Evolutionary conservation across 2,797 vertebrate genomes (phyloP).

Genomic region (Diceros bicornis): DNA sequence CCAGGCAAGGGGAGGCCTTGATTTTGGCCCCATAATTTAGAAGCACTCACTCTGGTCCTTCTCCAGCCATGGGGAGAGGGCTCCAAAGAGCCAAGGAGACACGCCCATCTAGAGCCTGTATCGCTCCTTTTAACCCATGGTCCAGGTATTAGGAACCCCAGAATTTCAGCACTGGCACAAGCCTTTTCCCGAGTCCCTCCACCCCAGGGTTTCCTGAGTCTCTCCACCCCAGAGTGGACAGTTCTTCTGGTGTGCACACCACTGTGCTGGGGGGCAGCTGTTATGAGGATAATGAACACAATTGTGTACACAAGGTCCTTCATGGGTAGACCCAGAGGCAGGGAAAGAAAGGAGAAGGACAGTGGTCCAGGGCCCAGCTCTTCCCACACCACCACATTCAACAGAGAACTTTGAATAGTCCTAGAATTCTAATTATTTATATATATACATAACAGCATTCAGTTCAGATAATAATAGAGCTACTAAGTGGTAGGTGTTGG

Average conservation of each 20-base stretch:
- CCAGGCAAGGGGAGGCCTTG: not conserved
- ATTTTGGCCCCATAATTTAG: not conserved
- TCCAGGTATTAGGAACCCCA: not conserved
- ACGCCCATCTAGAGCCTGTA: not conserved
- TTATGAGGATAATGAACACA: not conserved
- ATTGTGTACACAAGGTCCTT: not conserved
- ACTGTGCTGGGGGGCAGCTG: not conserved
- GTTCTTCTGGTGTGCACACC: not conserved
- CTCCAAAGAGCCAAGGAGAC: not conserved
- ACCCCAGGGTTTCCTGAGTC: not conserved
- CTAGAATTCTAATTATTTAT: not conserved
- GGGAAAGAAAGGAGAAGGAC: not conserved
- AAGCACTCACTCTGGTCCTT: not conserved
- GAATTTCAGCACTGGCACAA: not conserved
- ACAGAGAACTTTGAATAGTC: not conserved
- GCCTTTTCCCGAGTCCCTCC: not conserved
- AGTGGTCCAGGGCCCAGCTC: not conserved
- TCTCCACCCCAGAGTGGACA: not conserved
- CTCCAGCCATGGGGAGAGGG: not conserved
- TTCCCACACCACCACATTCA: not conserved
- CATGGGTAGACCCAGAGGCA: not conserved
- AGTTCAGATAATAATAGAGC: not conserved
- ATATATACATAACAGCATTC: not conserved
- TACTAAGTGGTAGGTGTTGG: not conserved
- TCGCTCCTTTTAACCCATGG: not conserved